These are phyloP conservation scores for Drosophila pegasa DNA, from an alignment of 2,888 invertebrate genomes.

Conservation along the genomic window DNA sequence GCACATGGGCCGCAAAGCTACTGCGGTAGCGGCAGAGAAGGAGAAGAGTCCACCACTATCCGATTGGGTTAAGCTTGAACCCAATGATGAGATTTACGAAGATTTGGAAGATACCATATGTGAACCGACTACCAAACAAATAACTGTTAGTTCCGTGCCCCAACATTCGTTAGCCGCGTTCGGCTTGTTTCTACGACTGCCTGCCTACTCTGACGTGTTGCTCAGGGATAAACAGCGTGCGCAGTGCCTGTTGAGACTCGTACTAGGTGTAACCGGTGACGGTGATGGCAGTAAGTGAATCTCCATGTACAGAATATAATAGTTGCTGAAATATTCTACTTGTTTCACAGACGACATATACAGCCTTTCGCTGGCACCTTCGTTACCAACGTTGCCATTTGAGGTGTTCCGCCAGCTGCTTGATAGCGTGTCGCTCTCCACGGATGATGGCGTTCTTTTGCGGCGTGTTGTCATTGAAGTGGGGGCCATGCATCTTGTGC, in stretches of 20 bases:
- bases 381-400: constrained; percentile 87
- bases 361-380: constrained; percentile 88
- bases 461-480: constrained; percentile 92
- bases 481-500: constrained; percentile 93
- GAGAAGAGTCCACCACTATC: constrained; percentile 84
- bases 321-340: neutral
- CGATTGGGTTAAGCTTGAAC: constrained; percentile 86
- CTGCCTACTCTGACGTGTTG: constrained; percentile 95
- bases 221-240: constrained; percentile 93
- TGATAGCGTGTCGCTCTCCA: constrained; percentile 90
- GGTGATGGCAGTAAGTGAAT: constrained; percentile 91
- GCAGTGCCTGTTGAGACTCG: constrained; percentile 93
- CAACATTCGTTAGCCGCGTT: constrained; percentile 96
- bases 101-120: constrained; percentile 87
- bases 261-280: constrained; percentile 95
- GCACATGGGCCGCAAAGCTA: constrained; percentile 86
- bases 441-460: constrained; percentile 91
- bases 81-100: constrained; percentile 88
- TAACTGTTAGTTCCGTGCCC: constrained; percentile 89
- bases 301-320: neutral
- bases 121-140: constrained; percentile 86
- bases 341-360: constrained; percentile 88
- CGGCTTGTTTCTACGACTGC: constrained; percentile 94
- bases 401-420: constrained; percentile 89
- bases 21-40: constrained; percentile 85